Evolutionary conservation across 2,888 invertebrate species (phyloP).

Genomic region (Bugula neritina): DNA sequence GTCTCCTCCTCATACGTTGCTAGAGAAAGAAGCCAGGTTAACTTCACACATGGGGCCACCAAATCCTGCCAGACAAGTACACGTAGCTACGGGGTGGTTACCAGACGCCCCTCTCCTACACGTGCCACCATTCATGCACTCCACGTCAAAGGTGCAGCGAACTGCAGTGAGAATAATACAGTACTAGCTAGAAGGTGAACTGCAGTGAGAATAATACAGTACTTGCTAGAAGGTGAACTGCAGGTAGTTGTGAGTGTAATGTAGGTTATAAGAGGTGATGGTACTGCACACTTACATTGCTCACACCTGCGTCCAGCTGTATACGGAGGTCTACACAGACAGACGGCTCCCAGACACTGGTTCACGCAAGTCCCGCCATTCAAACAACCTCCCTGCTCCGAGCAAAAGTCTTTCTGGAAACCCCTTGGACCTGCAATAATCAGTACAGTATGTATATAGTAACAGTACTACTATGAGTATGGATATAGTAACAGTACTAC

Average conservation of each 20-base stretch:
- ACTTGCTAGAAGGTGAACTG: too few relatives aligned
- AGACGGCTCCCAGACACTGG: slow-evolving; percentile 13
- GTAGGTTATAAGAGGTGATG: too few relatives aligned
- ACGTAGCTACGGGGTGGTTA: slow-evolving; percentile 6
- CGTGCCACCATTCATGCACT: slow-evolving; percentile 23
- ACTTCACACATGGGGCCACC: slow-evolving; percentile 14
- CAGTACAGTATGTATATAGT: too few relatives aligned
- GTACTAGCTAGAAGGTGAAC: too few relatives aligned
- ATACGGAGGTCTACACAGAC: neutral
- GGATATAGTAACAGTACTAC: too few relatives aligned
- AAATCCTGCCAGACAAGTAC: slow-evolving; percentile 4
- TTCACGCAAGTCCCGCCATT: slow-evolving; percentile 15
- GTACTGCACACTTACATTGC: slow-evolving; percentile 20
- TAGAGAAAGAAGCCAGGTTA: neutral
- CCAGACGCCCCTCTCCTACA: slow-evolving; percentile 2
- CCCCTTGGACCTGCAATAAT: slow-evolving; percentile 5
- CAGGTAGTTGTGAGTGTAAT: too few relatives aligned
- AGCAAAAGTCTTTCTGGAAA: neutral
- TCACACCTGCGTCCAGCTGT: slow-evolving; percentile 3
- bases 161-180: too few relatives aligned
- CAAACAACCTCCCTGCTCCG: slow-evolving; percentile 18
- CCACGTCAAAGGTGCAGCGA: slow-evolving; percentile 6
- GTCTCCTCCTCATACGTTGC: too few relatives aligned
- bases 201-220: too few relatives aligned
- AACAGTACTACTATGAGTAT: too few relatives aligned